Base-by-base conservation (phyloP, 2,113 vertebrate genomes). In the Vanacampus margaritifer region DNA sequence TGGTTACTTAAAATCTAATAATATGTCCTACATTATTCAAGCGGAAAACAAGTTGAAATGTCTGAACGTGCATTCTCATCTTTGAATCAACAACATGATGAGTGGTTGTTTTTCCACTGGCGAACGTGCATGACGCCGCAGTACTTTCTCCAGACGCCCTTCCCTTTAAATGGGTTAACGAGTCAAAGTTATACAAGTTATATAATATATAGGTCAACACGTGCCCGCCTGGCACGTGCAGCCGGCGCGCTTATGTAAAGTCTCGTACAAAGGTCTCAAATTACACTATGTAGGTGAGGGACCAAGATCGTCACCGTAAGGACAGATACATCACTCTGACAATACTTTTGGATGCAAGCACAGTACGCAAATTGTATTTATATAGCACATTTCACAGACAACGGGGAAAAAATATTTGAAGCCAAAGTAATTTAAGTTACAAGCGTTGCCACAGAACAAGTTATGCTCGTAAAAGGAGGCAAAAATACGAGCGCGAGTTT, bases 181-280 rank as follows among this genome's bases (percentile, higher is more conserved):
- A 78, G 59, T 35, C 54, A 68, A 59, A 54, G 9, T 58, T 17
- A 73, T 24, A 1, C 11, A 2, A 32, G 80, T 91, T 90, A 86
- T 89, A 87, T 85, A 86, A 90, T 86, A 89, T 90, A 77, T 89
- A 85, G 90, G 89, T 91, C 90, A 89, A 87, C 89, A 89, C 81
- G 89, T 89, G 87, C 83, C 57, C 67, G 13, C 13, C 35, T 76
- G 86, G 86, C 89, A 90, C 89, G 87, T 90, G 89, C 81, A 75
- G 71, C 46, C 71, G 59, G n/a, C 65, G 13, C 6, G 65, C 75
- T 90, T 89, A 90, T 73, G 74, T 89, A 90, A 89, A 88, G 79
- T 89, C 82, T 87, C 87, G 87, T 82, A 85, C 83, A 72, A 79
- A 81, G 78, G 79, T 83, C 79, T 88, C 70, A 36, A 76, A 84